phyloP scores from a whole-genome alignment of 1,140 invertebrate genomes.

The Mamestra configurata region DNA sequence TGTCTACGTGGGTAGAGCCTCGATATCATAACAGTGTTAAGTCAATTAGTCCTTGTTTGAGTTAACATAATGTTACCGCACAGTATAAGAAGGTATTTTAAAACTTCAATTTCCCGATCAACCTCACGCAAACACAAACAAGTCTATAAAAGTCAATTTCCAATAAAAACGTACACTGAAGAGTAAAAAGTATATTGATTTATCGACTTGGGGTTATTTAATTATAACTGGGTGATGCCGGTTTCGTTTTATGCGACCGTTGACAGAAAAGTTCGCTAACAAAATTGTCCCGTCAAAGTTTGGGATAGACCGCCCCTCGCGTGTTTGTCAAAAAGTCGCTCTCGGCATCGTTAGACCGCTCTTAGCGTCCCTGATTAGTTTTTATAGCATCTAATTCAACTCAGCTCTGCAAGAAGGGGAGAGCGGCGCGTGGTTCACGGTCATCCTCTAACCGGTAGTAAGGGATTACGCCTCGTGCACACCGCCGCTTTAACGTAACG shows the following conservation, averaged over 20 bases:
- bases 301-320: constrained; percentile 58
- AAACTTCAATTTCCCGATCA: background rate
- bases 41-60: background rate
- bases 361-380: constrained; percentile 75
- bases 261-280: constrained; percentile 68
- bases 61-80: background rate
- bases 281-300: constrained; percentile 67
- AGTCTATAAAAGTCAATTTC: constrained; percentile 27
- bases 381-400: constrained; percentile 69
- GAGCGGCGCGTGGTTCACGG: constrained; percentile 10
- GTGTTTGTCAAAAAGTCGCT: constrained; percentile 73
- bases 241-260: constrained; percentile 67
- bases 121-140: constrained; percentile 2
- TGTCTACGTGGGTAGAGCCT: constrained; percentile 3
- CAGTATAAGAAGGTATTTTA: background rate
- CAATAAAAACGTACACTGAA: constrained; percentile 23
- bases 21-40: constrained; percentile 21
- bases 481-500: constrained; percentile 18
- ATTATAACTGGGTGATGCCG: constrained; percentile 62
- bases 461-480: constrained; percentile 35
- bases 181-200: constrained; percentile 48
- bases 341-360: constrained; percentile 67
- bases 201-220: constrained; percentile 53
- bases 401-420: constrained; percentile 53
- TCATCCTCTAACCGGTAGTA: constrained; percentile 44